phyloP scores from a whole-genome alignment of 1,140 invertebrate species.

The Nautilus pompilius region DNA sequence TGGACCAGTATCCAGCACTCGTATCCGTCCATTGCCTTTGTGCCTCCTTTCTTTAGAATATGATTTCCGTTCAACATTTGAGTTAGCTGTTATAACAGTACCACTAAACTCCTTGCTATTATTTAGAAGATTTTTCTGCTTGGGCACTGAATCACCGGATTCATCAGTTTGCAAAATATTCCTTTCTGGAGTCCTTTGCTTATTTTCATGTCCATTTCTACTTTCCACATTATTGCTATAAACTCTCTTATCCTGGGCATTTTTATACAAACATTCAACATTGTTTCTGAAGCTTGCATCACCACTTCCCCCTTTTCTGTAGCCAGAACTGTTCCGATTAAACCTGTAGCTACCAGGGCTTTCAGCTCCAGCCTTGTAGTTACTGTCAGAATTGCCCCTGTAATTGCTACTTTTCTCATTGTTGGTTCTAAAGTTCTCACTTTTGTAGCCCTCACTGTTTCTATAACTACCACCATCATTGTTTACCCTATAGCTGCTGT shows the following conservation, averaged over 20 bases:
- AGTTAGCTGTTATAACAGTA: constrained; percentile 25
- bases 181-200: neutral
- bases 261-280: too few relatives aligned
- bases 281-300: too few relatives aligned
- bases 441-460: neutral
- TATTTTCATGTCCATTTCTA: too few relatives aligned
- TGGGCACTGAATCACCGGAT: neutral
- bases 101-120: constrained; percentile 1
- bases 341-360: too few relatives aligned
- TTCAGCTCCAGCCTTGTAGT: too few relatives aligned
- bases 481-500: neutral
- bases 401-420: constrained; percentile 15
- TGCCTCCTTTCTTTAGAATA: constrained; percentile 21
- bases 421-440: constrained; percentile 12
- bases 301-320: too few relatives aligned
- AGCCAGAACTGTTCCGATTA: too few relatives aligned
- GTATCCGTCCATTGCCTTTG: constrained; percentile 12
- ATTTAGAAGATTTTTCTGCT: neutral
- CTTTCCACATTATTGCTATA: too few relatives aligned
- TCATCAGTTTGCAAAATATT: neutral
- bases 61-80: constrained; percentile 26
- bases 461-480: neutral
- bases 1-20: neutral
- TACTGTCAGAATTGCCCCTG: neutral
- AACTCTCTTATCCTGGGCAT: too few relatives aligned